Percentiles rank a stretch among this genome's conserved stretches.
These are phyloP conservation scores for Notechis scutatus DNA, from an alignment of 2,113 vertebrate species.

Conservation along the genomic window DNA sequence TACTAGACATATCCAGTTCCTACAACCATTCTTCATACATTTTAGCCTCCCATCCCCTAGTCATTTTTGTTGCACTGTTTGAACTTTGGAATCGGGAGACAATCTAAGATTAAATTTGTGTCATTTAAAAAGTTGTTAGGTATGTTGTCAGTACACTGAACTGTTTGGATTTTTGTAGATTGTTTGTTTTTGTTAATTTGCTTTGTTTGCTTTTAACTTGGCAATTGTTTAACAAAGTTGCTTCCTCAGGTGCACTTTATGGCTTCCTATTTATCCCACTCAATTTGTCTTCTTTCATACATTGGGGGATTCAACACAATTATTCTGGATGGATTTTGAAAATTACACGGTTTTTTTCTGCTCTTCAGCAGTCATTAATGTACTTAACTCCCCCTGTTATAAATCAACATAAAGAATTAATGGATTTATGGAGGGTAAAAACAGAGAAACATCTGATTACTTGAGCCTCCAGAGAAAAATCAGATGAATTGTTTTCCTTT, in stretches of 20 bases:
- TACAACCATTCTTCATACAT: background rate
- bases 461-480: conserved; percentile 30
- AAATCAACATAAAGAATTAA: conserved; percentile 46
- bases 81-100: background rate
- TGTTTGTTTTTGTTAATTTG: background rate
- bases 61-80: background rate
- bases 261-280: conserved; percentile 15
- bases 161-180: background rate
- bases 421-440: conserved; percentile 51
- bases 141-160: background rate
- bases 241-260: conserved; percentile 9
- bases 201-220: background rate
- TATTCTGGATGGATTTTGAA: conserved; percentile 24
- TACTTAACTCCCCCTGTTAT: conserved; percentile 25
- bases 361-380: conserved; percentile 38
- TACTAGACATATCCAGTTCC: background rate
- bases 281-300: conserved; percentile 13
- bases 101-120: background rate
- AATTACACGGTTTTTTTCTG: background rate
- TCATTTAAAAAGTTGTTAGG: background rate
- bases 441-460: conserved; percentile 48
- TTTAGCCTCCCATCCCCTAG: background rate
- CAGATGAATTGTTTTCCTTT: conserved; percentile 41
- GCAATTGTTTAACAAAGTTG: background rate
- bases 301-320: background rate